Percentiles rank a stretch among this genome's conserved stretches.
Evolutionary conservation across 2,888 invertebrate species (phyloP).

Genomic region (Nemurella pictetii): DNA sequence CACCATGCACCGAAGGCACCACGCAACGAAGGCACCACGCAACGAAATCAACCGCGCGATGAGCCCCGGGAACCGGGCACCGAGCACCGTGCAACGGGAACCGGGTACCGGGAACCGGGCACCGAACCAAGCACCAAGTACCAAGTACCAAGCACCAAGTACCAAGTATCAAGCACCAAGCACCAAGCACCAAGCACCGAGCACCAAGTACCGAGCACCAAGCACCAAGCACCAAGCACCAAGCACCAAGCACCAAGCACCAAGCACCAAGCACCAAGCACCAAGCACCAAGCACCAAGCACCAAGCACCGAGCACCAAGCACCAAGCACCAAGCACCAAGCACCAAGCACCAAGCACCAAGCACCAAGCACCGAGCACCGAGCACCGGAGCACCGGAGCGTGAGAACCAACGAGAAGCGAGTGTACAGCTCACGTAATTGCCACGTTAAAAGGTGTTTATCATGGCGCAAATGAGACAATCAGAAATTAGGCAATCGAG

Average conservation of each 20-base stretch:
- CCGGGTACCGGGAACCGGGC: too few relatives aligned
- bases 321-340: too few relatives aligned
- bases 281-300: too few relatives aligned
- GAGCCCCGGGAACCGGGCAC: too few relatives aligned
- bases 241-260: neutral
- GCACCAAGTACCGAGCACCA: neutral
- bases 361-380: too few relatives aligned
- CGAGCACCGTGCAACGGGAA: neutral
- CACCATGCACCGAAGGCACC: too few relatives aligned
- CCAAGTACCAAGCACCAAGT: too few relatives aligned
- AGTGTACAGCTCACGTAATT: neutral
- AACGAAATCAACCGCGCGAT: too few relatives aligned
- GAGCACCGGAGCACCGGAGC: neutral
- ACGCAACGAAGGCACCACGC: too few relatives aligned
- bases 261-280: neutral
- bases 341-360: neutral
- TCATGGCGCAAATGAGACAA: conserved; percentile 6
- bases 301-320: neutral
- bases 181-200: neutral
- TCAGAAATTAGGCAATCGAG: conserved; percentile 10
- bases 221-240: too few relatives aligned
- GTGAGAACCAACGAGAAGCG: neutral
- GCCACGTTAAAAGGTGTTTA: neutral
- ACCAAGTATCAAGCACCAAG: too few relatives aligned
- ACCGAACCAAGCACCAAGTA: too few relatives aligned